phyloP scores from a whole-genome alignment of 2,888 invertebrate species.

The Tipula confusa region DNA sequence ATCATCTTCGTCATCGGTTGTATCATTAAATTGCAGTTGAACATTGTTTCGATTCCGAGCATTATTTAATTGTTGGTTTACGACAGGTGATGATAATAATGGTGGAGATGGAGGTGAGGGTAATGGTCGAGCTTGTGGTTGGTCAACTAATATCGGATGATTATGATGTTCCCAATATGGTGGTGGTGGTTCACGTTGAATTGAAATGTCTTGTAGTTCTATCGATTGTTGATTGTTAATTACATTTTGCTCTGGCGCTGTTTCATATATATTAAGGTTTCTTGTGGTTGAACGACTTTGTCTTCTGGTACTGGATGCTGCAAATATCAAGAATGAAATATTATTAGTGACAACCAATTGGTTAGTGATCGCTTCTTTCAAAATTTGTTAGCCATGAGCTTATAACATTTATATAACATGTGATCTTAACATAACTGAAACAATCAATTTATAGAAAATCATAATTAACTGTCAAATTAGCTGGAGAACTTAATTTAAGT shows the following conservation, averaged over 20 bases:
- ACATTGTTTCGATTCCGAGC: background rate
- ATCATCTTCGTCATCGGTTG: background rate
- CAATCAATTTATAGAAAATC: too few species aligned
- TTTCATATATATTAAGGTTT: background rate
- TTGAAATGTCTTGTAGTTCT: background rate
- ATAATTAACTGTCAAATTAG: too few species aligned
- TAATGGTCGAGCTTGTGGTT: background rate
- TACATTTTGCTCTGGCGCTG: background rate
- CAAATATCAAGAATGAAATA: background rate
- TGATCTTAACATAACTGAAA: too few species aligned
- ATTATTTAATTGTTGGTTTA: background rate
- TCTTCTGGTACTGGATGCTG: background rate
- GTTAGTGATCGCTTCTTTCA: too few species aligned
- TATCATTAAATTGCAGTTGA: background rate
- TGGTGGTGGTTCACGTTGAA: constrained; percentile 8
- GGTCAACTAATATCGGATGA: background rate
- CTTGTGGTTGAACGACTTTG: background rate
- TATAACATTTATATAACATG: too few species aligned
- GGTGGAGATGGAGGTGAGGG: background rate
- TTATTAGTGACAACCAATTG: too few species aligned
- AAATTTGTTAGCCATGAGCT: too few species aligned
- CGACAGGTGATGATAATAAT: background rate
- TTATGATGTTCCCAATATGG: constrained; percentile 28
- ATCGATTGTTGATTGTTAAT: background rate
- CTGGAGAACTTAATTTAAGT: too few species aligned